phyloP scores from a whole-genome alignment of 2,113 vertebrate genomes.

The Otis tarda region DNA sequence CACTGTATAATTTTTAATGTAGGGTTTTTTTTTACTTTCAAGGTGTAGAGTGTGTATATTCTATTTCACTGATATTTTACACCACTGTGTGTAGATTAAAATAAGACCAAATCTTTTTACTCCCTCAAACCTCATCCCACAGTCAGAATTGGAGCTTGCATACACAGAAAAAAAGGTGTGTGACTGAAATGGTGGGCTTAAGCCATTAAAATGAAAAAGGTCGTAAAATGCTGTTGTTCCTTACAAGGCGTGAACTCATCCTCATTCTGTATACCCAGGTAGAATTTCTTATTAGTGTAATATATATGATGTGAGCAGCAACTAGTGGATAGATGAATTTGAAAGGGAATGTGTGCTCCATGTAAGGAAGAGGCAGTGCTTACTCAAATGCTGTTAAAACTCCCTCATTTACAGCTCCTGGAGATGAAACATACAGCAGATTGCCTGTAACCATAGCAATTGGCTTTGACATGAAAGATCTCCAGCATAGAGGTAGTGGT shows the following conservation, averaged over 20 bases:
- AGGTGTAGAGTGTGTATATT: neutral
- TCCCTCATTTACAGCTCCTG: conserved; percentile 68
- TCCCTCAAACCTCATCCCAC: neutral
- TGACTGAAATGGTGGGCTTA: neutral
- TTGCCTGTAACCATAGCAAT: conserved; percentile 72
- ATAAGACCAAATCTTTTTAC: neutral
- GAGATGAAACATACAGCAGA: conserved; percentile 68
- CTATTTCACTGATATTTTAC: neutral
- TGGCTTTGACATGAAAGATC: conserved; percentile 62
- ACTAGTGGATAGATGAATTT: conserved; percentile 51
- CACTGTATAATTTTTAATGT: neutral
- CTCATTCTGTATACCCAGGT: neutral
- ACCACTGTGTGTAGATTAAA: neutral
- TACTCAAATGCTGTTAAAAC: conserved; percentile 60
- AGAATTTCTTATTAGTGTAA: conserved; percentile 30
- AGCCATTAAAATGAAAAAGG: neutral
- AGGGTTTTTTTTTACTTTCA: neutral
- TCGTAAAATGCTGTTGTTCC: neutral
- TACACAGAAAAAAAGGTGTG: neutral
- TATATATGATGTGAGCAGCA: conserved; percentile 34
- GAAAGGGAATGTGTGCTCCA: neutral
- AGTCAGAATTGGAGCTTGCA: neutral
- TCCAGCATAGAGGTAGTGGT: conserved; percentile 62
- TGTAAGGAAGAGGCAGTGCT: conserved; percentile 42
- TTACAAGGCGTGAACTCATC: neutral